These are phyloP conservation scores for Ciconia maguari DNA, from an alignment of 2,113 vertebrate genomes.

Conservation along the genomic window DNA sequence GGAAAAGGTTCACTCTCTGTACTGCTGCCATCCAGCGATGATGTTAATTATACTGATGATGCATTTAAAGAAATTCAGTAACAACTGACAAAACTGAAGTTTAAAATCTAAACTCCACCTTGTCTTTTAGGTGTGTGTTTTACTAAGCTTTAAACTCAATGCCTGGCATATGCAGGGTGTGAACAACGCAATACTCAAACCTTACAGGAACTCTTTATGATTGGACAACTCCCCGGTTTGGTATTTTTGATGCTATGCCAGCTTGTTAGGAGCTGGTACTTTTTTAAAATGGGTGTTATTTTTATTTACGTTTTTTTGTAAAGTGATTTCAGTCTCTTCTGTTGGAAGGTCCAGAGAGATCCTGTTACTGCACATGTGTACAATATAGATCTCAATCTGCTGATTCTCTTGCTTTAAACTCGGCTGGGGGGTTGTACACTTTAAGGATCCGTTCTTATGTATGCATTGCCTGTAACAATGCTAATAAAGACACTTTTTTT, in stretches of 20 bases:
- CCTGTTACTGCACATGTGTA: constrained; percentile 72
- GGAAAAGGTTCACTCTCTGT: constrained; percentile 59
- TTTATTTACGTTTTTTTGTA: constrained; percentile 74
- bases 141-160: constrained; percentile 65
- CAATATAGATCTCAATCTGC: constrained; percentile 66
- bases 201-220: constrained; percentile 51
- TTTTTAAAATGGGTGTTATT: constrained; percentile 75
- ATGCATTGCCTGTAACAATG: constrained; percentile 79
- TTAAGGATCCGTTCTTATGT: constrained; percentile 70
- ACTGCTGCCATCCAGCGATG: neutral
- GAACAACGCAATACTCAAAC: constrained; percentile 40
- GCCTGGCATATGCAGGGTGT: constrained; percentile 55
- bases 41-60: constrained; percentile 7
- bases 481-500: constrained; percentile 82
- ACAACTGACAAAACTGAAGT: constrained; percentile 50
- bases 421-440: constrained; percentile 74
- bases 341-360: constrained; percentile 68
- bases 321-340: constrained; percentile 71
- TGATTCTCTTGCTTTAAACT: constrained; percentile 67
- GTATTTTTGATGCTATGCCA: constrained; percentile 51
- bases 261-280: constrained; percentile 62
- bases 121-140: constrained; percentile 48
- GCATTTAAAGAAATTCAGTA: constrained; percentile 30
- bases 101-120: constrained; percentile 30
- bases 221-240: constrained; percentile 46